Evolutionary conservation across 2,113 vertebrate genomes (phyloP).

Genomic region (Eptesicus fuscus): DNA sequence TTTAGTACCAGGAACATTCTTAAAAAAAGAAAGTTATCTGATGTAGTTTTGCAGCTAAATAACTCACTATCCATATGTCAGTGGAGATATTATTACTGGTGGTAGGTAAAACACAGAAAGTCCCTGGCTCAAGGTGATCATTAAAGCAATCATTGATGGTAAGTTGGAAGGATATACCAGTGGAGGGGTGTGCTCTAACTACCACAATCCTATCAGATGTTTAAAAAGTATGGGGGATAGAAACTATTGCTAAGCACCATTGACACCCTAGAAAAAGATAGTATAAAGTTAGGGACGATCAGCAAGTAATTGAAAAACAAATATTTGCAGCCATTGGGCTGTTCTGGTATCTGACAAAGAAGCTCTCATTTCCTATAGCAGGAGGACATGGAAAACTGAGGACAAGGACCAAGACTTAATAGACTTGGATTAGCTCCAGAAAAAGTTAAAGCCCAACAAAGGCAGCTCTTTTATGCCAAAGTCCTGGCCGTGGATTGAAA

Average conservation of each 20-base stretch:
- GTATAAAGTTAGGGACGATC: background rate
- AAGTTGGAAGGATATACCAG: background rate
- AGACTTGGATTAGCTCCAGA: background rate
- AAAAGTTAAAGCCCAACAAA: background rate
- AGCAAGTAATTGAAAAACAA: background rate
- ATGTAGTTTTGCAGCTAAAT: background rate
- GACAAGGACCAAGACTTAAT: background rate
- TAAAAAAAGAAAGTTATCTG: background rate
- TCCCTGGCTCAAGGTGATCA: background rate
- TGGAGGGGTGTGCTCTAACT: background rate
- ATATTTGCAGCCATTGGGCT: background rate
- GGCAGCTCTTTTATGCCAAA: background rate
- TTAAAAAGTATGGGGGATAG: background rate
- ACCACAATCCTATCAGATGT: background rate
- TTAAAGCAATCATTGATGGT: background rate
- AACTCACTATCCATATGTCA: background rate
- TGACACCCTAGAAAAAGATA: background rate
- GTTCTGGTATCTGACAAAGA: background rate
- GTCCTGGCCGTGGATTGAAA: background rate
- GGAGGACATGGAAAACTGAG: background rate
- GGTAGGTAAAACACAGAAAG: background rate
- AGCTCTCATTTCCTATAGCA: background rate
- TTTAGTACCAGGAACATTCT: background rate
- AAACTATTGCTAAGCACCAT: background rate
- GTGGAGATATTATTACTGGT: background rate